Conservation (phyloP, 2,888 invertebrate species). For the Eupeodes luniger region DNA sequence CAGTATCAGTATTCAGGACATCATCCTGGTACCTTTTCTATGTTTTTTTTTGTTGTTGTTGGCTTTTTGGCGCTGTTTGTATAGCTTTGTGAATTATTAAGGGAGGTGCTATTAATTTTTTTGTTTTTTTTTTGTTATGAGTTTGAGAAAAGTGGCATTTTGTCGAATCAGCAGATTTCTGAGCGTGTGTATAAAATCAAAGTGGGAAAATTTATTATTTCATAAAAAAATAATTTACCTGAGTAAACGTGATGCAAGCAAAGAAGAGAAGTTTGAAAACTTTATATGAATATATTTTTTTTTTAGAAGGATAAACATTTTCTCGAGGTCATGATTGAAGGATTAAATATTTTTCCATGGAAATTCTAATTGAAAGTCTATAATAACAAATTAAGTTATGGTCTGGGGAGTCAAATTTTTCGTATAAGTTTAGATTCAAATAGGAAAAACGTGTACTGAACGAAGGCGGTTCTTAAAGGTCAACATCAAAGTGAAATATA, state of each 20-base stretch:
- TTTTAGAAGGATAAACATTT: neutral
- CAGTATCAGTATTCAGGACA: neutral
- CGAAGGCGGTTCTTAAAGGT: no score
- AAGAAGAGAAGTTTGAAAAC: neutral
- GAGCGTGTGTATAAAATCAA: neutral
- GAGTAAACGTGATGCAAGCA: neutral
- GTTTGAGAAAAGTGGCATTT: neutral
- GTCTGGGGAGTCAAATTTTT: no score
- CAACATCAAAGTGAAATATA: no score
- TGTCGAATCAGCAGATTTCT: conserved; percentile 2
- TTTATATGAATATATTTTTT: neutral
- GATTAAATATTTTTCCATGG: neutral
- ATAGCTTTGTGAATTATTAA: conserved; percentile 25
- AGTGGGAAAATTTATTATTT: conserved; percentile 22
- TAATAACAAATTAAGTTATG: no score
- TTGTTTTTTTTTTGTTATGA: neutral
- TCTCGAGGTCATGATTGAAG: neutral
- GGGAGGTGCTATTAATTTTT: neutral
- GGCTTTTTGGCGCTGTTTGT: neutral
- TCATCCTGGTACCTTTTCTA: conserved; percentile 19
- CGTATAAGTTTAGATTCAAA: no score
- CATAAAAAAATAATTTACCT: conserved; percentile 11
- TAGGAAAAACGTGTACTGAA: no score
- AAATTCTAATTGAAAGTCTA: neutral
- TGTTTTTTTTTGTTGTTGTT: neutral